Percentiles rank a stretch among this genome's conserved stretches.
These are phyloP conservation scores for Agrotis segetum DNA, from an alignment of 2,888 invertebrate species.

Conservation along the genomic window DNA sequence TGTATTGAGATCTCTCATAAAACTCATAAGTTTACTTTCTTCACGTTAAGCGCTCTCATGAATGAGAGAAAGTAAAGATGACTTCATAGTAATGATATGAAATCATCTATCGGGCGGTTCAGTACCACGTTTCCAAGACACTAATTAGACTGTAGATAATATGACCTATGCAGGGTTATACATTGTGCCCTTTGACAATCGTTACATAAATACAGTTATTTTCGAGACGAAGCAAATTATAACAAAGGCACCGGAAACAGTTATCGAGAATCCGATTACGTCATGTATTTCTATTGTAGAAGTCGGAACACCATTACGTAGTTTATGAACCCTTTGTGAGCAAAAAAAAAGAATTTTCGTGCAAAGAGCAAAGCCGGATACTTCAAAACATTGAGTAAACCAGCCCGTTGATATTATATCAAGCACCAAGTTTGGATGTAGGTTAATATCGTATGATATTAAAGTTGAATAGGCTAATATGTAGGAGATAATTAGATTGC, in stretches of 20 bases:
- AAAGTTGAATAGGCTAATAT: conserved; percentile 29
- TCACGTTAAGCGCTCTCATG: conserved; percentile 23
- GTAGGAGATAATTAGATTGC: conserved; percentile 15
- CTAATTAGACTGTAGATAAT: not conserved
- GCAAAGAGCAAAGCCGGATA: conserved; percentile 25
- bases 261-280: conserved; percentile 45
- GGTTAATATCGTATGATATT: conserved; percentile 28
- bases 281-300: conserved; percentile 29
- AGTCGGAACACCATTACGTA: conserved; percentile 40
- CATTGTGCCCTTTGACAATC: not conserved
- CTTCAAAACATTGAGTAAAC: conserved; percentile 26
- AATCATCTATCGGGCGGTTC: not conserved
- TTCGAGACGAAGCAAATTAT: not conserved
- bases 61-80: conserved; percentile 47
- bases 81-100: conserved; percentile 5
- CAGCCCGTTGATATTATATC: conserved; percentile 11
- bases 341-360: conserved; percentile 27
- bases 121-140: not conserved
- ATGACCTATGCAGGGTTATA: not conserved
- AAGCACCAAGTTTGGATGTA: conserved; percentile 8
- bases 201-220: not conserved
- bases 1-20: conserved; percentile 37
- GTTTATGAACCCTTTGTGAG: conserved; percentile 36
- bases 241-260: conserved; percentile 19
- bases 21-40: conserved; percentile 33